These are phyloP conservation scores for Rallus limicola DNA, from an alignment of 2,113 vertebrate genomes.

Conservation along the genomic window DNA sequence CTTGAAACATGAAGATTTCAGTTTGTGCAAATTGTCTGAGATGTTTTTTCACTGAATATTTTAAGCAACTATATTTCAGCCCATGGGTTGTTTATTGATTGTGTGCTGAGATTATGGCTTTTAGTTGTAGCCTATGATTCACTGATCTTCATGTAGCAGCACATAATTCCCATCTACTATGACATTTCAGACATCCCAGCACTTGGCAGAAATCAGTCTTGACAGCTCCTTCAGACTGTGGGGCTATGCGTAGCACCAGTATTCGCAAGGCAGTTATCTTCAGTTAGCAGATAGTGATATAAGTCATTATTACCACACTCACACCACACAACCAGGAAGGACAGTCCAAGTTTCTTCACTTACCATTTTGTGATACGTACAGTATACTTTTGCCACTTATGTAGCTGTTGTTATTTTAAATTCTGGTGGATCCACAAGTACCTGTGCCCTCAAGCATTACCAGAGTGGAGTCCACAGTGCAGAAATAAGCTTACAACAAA, in stretches of 20 bases:
- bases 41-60: not conserved
- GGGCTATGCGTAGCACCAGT: not conserved
- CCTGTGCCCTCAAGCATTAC: not conserved
- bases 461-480: not conserved
- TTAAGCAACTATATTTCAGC: not conserved
- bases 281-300: not conserved
- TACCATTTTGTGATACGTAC: not conserved
- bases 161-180: not conserved
- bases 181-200: not conserved
- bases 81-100: not conserved
- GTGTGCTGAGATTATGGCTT: not conserved
- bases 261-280: not conserved
- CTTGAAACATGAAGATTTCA: not conserved
- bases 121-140: not conserved
- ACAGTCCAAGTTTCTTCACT: not conserved
- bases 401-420: not conserved
- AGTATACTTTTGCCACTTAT: not conserved
- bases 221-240: not conserved
- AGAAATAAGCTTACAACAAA: not conserved
- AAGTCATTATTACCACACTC: not conserved
- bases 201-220: not conserved
- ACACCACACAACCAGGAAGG: not conserved
- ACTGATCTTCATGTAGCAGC: not conserved
- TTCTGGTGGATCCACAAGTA: not conserved
- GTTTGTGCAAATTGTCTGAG: not conserved